Percentiles rank a stretch among this genome's conserved stretches.
These are phyloP conservation scores for Cylindroiulus punctatus DNA, from an alignment of 2,888 invertebrate genomes.

Conservation along the genomic window DNA sequence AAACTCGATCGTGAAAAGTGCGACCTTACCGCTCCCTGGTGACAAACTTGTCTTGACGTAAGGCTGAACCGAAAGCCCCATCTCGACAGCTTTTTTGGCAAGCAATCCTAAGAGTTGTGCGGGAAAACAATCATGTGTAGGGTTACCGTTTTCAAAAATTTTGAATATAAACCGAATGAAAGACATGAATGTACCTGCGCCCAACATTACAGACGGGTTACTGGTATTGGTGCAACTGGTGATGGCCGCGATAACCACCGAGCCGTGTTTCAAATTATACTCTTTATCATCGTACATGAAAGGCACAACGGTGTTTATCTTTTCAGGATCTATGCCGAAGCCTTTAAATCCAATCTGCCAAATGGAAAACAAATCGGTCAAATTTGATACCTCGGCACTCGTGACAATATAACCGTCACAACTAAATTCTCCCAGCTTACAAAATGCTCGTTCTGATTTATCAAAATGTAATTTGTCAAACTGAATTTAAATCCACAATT, in stretches of 20 bases:
- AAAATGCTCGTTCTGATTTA: too few species aligned
- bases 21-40: conserved; percentile 81
- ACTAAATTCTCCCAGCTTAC: too few species aligned
- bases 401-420: too few species aligned
- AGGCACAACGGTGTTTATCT: conserved; percentile 73
- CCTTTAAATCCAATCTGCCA: conserved; percentile 90
- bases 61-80: conserved; percentile 86
- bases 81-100: conserved; percentile 93
- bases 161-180: neutral
- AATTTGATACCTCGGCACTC: too few species aligned
- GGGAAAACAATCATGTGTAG: too few species aligned
- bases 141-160: too few species aligned
- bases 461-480: too few species aligned
- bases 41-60: conserved; percentile 97
- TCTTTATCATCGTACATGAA: conserved; percentile 84
- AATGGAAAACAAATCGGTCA: neutral
- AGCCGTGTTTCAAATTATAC: conserved; percentile 85
- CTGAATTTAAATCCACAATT: too few species aligned
- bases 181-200: conserved; percentile 76
- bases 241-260: conserved; percentile 96
- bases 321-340: conserved; percentile 78
- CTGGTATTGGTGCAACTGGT: conserved; percentile 98
- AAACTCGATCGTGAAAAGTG: too few species aligned
- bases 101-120: conserved; percentile 74
- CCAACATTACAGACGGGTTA: conserved; percentile 98